Percentiles rank a stretch among this genome's conserved stretches.
phyloP scores from a whole-genome alignment of 2,113 vertebrate genomes.

The Engraulis encrasicolus region DNA sequence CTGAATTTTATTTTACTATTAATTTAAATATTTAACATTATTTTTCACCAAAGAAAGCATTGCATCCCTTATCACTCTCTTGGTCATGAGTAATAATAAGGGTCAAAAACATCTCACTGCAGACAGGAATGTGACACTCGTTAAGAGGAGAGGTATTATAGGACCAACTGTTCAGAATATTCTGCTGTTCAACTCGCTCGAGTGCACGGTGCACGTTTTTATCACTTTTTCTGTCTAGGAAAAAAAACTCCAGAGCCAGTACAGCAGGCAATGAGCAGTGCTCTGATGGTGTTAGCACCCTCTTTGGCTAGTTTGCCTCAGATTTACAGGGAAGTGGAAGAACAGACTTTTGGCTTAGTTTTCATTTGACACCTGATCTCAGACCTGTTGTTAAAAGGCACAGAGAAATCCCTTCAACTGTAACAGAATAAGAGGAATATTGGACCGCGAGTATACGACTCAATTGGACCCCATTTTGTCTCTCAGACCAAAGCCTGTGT shows the following conservation, averaged over 20 bases:
- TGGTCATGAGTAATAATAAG: no score
- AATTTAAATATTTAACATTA: no score
- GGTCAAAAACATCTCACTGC: no score
- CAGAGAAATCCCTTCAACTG: neutral
- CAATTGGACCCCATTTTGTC: neutral
- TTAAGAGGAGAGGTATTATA: neutral
- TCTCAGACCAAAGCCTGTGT: neutral
- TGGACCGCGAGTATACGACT: neutral
- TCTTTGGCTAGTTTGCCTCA: neutral
- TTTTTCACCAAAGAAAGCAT: no score
- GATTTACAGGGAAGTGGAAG: neutral
- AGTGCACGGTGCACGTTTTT: neutral
- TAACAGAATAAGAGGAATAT: neutral
- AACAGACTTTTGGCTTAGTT: neutral
- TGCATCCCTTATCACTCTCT: no score
- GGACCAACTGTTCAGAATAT: neutral
- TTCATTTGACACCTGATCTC: neutral
- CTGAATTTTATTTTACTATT: no score
- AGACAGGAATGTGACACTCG: no score
- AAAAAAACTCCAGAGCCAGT: no score
- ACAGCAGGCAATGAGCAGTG: neutral
- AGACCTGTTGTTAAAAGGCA: neutral
- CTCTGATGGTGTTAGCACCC: neutral
- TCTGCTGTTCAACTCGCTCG: neutral
- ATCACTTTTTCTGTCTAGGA: neutral